These are phyloP conservation scores for Alosa alosa DNA, from an alignment of 2,113 vertebrate species.

Conservation along the genomic window DNA sequence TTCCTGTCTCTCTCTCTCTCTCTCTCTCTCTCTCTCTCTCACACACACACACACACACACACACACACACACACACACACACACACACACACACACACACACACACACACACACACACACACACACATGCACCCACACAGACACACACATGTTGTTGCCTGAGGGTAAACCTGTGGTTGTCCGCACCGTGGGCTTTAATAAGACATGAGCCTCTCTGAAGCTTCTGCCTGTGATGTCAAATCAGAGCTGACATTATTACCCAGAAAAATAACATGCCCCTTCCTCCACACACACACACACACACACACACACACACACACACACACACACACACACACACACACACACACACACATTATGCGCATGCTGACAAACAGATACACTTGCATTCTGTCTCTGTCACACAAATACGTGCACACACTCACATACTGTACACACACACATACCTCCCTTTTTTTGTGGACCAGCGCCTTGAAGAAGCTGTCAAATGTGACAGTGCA, in stretches of 20 bases:
- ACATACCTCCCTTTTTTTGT: background rate
- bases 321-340: background rate
- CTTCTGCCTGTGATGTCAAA: conserved; percentile 45
- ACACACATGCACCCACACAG: background rate
- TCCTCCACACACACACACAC: background rate
- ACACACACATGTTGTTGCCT: conserved; percentile 5
- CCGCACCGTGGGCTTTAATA: conserved; percentile 54
- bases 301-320: background rate
- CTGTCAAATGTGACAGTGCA: background rate
- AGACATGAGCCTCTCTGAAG: conserved; percentile 56
- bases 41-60: conserved; percentile 20
- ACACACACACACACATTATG: background rate
- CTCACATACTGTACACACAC: conserved; percentile 5
- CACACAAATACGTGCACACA: background rate
- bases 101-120: background rate
- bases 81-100: conserved; percentile 20
- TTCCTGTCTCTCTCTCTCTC: background rate
- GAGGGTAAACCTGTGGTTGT: conserved; percentile 30
- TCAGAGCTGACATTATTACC: conserved; percentile 58
- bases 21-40: no score
- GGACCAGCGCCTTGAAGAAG: background rate
- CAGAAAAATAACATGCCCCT: conserved; percentile 48
- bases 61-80: conserved; percentile 7
- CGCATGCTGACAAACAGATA: background rate
- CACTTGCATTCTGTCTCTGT: conserved; percentile 20